Percentiles rank a stretch among this genome's conserved stretches.
Conservation (phyloP, 2,888 invertebrate genomes). For the Nomada goodeniana region DNA sequence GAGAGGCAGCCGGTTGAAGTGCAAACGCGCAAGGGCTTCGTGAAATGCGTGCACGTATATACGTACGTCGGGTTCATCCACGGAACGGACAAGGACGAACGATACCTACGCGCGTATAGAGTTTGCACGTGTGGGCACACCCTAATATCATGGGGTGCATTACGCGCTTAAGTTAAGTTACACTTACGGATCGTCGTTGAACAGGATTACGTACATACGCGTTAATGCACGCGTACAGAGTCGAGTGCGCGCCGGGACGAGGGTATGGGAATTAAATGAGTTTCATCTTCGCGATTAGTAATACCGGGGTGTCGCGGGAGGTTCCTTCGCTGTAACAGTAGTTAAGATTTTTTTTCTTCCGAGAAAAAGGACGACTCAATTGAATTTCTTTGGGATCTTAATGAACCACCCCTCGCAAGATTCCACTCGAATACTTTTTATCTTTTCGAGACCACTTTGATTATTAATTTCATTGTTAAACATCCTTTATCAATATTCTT, state of each 20-base stretch:
- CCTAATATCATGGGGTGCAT: constrained; percentile 61
- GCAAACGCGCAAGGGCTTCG: constrained; percentile 58
- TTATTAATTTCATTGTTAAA: too few relatives aligned
- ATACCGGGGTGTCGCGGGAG: constrained; percentile 17
- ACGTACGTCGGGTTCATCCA: background rate
- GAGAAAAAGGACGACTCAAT: too few relatives aligned
- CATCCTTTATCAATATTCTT: too few relatives aligned
- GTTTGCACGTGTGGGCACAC: constrained; percentile 12
- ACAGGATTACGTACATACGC: constrained; percentile 53
- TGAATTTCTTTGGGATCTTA: background rate
- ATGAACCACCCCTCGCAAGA: background rate
- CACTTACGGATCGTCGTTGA: constrained; percentile 60
- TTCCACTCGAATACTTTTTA: too few relatives aligned
- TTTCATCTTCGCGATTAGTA: constrained; percentile 27
- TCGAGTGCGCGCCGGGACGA: constrained; percentile 32
- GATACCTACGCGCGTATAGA: background rate
- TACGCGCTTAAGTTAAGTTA: constrained; percentile 65
- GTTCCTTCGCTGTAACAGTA: background rate
- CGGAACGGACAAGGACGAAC: constrained; percentile 25
- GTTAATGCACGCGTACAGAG: constrained; percentile 52
- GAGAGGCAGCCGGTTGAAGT: constrained; percentile 61
- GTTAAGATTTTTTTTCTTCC: background rate
- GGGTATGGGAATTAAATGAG: constrained; percentile 44
- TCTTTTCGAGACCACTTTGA: too few relatives aligned
- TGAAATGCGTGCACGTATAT: constrained; percentile 40